Evolutionary conservation across 2,797 vertebrate genomes (phyloP).

Genomic region (Epinephelus awoara): DNA sequence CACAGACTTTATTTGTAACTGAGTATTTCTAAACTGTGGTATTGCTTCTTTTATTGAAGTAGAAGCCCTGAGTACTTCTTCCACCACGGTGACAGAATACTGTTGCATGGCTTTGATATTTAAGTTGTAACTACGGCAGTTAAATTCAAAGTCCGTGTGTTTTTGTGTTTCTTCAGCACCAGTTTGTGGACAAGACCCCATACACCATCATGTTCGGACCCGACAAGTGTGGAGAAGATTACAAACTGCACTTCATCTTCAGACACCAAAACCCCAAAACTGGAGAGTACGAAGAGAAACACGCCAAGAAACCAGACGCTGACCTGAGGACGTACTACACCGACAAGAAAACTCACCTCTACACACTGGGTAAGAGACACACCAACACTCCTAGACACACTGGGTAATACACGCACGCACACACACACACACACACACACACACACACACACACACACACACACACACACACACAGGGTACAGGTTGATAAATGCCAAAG

Average conservation of each 20-base stretch:
- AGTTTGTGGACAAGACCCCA: constrained; percentile 96
- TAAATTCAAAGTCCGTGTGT: background rate
- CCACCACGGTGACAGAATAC: too few relatives aligned
- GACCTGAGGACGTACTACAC: constrained; percentile 96
- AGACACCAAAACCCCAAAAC: constrained; percentile 97
- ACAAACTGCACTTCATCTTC: constrained; percentile 99
- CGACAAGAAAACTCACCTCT: constrained; percentile 97
- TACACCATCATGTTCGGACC: constrained; percentile 99
- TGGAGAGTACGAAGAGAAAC: constrained; percentile 95
- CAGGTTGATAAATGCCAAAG: too few relatives aligned
- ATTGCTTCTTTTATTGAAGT: too few relatives aligned
- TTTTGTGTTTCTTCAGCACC: constrained; percentile 84
- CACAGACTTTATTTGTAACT: too few relatives aligned
- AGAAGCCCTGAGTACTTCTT: too few relatives aligned
- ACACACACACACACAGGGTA: too few relatives aligned
- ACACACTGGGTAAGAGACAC: constrained; percentile 7
- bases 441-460: background rate
- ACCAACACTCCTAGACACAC: background rate
- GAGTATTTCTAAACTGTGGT: too few relatives aligned
- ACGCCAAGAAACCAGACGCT: constrained; percentile 94
- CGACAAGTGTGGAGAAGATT: constrained; percentile 98
- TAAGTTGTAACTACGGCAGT: too few relatives aligned
- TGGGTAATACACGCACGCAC: background rate
- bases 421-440: background rate
- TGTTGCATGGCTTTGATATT: background rate